Percentiles rank a stretch among this genome's conserved stretches.
Conservation (phyloP, 2,113 vertebrate species). For the Daboia siamensis region DNA sequence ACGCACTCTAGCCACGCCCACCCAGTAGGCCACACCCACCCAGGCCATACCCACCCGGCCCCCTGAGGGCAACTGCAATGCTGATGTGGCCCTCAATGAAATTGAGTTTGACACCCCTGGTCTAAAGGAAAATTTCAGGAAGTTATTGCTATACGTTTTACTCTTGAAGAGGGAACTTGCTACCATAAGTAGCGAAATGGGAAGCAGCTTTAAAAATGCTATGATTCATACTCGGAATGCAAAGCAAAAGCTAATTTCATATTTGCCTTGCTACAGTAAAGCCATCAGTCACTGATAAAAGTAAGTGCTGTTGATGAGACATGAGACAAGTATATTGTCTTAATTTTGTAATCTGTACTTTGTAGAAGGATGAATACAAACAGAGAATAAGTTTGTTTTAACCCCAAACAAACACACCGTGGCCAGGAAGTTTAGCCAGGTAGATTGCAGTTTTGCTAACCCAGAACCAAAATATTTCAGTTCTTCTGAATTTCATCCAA, state of each 20-base stretch:
- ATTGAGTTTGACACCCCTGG: too few species aligned
- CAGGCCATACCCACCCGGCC: too few species aligned
- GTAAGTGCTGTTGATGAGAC: not conserved
- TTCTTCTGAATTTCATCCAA: not conserved
- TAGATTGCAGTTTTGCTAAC: not conserved
- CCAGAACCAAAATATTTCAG: not conserved
- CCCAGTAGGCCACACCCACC: too few species aligned
- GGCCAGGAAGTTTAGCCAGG: not conserved
- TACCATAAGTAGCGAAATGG: not conserved
- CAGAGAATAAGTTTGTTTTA: not conserved
- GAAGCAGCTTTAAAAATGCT: not conserved
- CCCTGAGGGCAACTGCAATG: too few species aligned
- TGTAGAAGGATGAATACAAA: not conserved
- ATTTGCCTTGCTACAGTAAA: not conserved
- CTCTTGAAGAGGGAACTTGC: not conserved
- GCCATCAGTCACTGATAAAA: slow-evolving; percentile 7
- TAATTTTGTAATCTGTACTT: not conserved
- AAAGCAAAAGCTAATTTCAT: not conserved
- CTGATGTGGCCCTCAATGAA: too few species aligned
- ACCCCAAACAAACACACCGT: not conserved
- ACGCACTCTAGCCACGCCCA: too few species aligned
- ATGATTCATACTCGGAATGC: not conserved
- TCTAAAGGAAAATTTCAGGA: not conserved
- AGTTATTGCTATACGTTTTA: not conserved
- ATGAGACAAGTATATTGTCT: not conserved